Evolutionary conservation across 2,113 vertebrate species (phyloP).

Genomic region (Ariopsis seemanni): DNA sequence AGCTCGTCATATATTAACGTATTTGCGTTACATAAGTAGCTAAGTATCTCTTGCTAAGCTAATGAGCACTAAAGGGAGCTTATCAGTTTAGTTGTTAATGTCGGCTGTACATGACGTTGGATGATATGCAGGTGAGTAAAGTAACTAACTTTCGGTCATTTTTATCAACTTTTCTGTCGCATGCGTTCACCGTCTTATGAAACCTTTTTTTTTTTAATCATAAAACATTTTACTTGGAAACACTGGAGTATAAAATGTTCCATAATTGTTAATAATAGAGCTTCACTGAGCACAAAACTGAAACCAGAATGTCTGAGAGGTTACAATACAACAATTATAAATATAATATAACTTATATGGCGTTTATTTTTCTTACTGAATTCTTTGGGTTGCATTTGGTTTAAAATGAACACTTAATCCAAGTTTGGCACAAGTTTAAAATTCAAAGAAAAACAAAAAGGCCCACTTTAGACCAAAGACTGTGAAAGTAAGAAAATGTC

Average conservation of each 20-base stretch:
- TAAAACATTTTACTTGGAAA: background rate
- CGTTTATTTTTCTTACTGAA: background rate
- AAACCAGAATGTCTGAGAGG: background rate
- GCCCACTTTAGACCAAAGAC: too few species aligned
- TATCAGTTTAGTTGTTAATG: background rate
- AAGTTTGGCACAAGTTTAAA: background rate
- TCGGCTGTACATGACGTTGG: background rate
- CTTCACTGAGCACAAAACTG: background rate
- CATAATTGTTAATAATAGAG: background rate
- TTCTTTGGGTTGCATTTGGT: background rate
- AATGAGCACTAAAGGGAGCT: background rate
- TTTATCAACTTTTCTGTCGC: background rate
- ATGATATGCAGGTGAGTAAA: constrained; percentile 45
- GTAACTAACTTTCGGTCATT: background rate
- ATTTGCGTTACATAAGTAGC: background rate
- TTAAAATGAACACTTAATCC: background rate
- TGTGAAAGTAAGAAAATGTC: background rate
- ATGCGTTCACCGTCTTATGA: background rate
- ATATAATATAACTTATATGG: background rate
- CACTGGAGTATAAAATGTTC: too few species aligned
- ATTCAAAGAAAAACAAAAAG: too few species aligned
- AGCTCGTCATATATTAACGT: background rate
- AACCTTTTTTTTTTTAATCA: background rate
- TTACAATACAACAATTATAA: too few species aligned
- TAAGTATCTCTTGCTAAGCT: background rate